A percentile compares a stretch with the other conserved stretches of the same genome.
phyloP scores from a whole-genome alignment of 2,797 vertebrate species.

The Echeneis naucrates region DNA sequence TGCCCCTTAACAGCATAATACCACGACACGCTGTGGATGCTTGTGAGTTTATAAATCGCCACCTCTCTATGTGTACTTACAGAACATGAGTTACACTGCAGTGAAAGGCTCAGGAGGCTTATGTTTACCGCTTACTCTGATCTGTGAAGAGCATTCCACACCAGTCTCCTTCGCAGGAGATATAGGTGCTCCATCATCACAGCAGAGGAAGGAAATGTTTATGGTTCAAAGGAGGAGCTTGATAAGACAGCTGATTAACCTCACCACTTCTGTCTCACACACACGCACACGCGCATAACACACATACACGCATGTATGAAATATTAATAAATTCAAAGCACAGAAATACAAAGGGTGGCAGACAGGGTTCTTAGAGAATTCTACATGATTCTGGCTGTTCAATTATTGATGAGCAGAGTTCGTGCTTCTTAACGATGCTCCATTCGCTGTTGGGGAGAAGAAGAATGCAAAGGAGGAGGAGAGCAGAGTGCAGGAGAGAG shows the following conservation, averaged over 20 bases:
- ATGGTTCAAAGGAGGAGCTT: constrained; percentile 37
- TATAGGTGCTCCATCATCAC: neutral
- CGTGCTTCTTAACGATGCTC: constrained; percentile 52
- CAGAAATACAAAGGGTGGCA: constrained; percentile 69
- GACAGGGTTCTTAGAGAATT: constrained; percentile 81
- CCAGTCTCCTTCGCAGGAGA: constrained; percentile 18
- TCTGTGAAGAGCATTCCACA: constrained; percentile 33
- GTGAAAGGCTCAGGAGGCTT: constrained; percentile 16
- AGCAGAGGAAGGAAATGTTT: constrained; percentile 40
- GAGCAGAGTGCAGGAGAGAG: constrained; percentile 2
- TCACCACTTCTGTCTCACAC: constrained; percentile 22
- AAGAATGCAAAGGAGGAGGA: constrained; percentile 14
- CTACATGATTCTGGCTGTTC: constrained; percentile 75
- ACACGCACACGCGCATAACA: constrained; percentile 3
- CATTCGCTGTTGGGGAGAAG: constrained; percentile 39
- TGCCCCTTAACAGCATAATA: neutral
- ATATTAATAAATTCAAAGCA: constrained; percentile 75
- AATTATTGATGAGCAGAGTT: constrained; percentile 77
- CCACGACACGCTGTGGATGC: no score
- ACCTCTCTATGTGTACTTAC: constrained; percentile 6
- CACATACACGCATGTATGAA: constrained; percentile 52
- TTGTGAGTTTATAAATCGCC: constrained; percentile 12
- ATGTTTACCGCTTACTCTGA: constrained; percentile 8
- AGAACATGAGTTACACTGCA: constrained; percentile 11
- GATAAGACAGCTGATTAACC: constrained; percentile 46